Evolutionary conservation across 2,113 vertebrate species (phyloP).

Genomic region (Barbus barbus): DNA sequence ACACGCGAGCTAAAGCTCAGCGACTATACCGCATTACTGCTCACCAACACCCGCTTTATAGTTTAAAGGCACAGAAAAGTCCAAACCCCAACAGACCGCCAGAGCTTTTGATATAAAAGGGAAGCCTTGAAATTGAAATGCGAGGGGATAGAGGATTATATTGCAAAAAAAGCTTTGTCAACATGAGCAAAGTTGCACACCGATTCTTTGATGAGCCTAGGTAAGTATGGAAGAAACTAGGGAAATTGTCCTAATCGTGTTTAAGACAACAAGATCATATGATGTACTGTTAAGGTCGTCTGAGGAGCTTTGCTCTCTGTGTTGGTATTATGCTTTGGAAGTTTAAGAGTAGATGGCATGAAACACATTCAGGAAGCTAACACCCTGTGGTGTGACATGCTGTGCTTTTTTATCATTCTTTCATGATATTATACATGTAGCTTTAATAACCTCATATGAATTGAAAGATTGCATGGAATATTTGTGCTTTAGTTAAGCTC

Average conservation of each 20-base stretch:
- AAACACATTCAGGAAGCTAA: too few relatives aligned
- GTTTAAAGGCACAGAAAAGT: slow-evolving; percentile 21
- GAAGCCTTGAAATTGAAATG: slow-evolving; percentile 38
- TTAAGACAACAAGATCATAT: not conserved
- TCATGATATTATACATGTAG: too few relatives aligned
- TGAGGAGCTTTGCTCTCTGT: not conserved
- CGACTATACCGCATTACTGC: slow-evolving; percentile 31
- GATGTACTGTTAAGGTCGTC: not conserved
- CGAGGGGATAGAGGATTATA: slow-evolving; percentile 7
- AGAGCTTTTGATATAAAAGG: slow-evolving; percentile 33
- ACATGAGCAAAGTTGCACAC: not conserved
- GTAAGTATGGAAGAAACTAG: slow-evolving; percentile 6
- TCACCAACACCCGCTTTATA: slow-evolving; percentile 38
- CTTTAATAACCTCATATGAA: not conserved
- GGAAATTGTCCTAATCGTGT: not conserved
- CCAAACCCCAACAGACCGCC: slow-evolving; percentile 40
- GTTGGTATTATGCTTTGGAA: not conserved
- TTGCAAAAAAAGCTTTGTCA: slow-evolving; percentile 7
- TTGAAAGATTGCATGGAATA: not conserved
- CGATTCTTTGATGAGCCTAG: slow-evolving; percentile 10
- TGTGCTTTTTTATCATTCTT: too few relatives aligned
- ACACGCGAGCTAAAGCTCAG: slow-evolving; percentile 41
- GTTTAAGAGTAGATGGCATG: not conserved
- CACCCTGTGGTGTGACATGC: too few relatives aligned
- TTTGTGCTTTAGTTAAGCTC: not conserved